Evolutionary conservation across 2,113 vertebrate genomes (phyloP).

Genomic region (Brevimyrus niger): DNA sequence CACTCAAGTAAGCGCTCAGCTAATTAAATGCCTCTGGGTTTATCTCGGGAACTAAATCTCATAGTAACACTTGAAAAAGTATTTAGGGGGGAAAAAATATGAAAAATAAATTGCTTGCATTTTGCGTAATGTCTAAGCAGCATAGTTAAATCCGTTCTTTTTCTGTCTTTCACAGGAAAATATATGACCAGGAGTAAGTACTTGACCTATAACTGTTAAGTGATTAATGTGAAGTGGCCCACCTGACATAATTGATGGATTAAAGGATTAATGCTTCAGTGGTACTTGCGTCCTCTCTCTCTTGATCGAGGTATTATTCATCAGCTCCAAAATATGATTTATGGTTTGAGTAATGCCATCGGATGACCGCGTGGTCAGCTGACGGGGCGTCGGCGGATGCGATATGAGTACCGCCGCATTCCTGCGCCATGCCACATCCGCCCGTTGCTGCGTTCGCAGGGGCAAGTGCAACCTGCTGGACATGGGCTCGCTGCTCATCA

Average conservation of each 20-base stretch:
- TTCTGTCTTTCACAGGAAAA: constrained; percentile 66
- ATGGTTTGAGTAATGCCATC: neutral
- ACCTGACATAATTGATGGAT: neutral
- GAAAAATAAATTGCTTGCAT: neutral
- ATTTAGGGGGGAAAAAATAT: neutral
- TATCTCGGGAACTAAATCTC: neutral
- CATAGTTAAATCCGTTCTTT: constrained; percentile 12
- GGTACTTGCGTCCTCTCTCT: neutral
- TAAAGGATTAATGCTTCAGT: neutral
- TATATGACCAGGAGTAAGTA: constrained; percentile 91
- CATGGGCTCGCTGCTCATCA: constrained; percentile 93
- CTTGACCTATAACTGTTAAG: neutral
- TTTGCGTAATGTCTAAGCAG: neutral
- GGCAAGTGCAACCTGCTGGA: constrained; percentile 81
- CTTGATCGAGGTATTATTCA: neutral
- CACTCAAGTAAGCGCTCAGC: constrained; percentile 74
- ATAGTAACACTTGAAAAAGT: neutral
- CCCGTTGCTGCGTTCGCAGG: constrained; percentile 50
- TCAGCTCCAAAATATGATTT: neutral
- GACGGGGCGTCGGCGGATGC: neutral
- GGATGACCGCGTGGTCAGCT: neutral
- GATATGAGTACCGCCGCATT: neutral
- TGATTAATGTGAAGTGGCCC: neutral
- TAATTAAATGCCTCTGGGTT: neutral
- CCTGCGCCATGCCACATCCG: neutral